phyloP scores from a whole-genome alignment of 2,797 vertebrate genomes.

The Eulemur rubriventer region DNA sequence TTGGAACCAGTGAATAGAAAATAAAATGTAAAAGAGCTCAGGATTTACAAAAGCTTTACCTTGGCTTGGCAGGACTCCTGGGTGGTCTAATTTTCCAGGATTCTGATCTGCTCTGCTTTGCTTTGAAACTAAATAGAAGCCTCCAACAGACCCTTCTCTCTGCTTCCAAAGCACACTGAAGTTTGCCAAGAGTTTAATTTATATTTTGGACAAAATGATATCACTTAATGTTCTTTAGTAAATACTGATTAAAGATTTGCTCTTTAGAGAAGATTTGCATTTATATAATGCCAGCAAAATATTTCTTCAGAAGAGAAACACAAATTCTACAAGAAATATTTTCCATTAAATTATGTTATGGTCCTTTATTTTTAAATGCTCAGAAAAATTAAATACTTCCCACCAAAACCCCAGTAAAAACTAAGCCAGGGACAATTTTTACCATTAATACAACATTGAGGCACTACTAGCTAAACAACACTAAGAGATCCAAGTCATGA shows the following conservation, averaged over 20 bases:
- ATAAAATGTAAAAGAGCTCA: conserved; percentile 22
- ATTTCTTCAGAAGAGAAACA: conserved; percentile 33
- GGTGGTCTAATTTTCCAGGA: neutral
- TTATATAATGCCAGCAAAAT: neutral
- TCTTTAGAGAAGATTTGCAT: conserved; percentile 39
- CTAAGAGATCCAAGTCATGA: neutral
- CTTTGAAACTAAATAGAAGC: conserved; percentile 41
- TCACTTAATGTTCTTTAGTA: conserved; percentile 54
- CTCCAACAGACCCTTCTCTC: conserved; percentile 31
- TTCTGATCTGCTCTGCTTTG: conserved; percentile 36
- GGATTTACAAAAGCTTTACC: conserved; percentile 41
- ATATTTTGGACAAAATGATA: conserved; percentile 62
- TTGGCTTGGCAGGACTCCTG: conserved; percentile 45
- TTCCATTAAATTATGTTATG: neutral
- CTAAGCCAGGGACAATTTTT: neutral
- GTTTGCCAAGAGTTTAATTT: conserved; percentile 65
- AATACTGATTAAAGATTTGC: conserved; percentile 57
- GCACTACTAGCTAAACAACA: neutral
- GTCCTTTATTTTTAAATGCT: neutral
- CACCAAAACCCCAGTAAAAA: neutral
- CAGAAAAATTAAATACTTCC: neutral
- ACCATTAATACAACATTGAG: neutral
- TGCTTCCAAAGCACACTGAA: conserved; percentile 49
- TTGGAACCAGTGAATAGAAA: conserved; percentile 30
- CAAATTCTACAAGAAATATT: conserved; percentile 33